phyloP scores from a whole-genome alignment of 2,888 invertebrate genomes.

The Cordilura impudica region DNA sequence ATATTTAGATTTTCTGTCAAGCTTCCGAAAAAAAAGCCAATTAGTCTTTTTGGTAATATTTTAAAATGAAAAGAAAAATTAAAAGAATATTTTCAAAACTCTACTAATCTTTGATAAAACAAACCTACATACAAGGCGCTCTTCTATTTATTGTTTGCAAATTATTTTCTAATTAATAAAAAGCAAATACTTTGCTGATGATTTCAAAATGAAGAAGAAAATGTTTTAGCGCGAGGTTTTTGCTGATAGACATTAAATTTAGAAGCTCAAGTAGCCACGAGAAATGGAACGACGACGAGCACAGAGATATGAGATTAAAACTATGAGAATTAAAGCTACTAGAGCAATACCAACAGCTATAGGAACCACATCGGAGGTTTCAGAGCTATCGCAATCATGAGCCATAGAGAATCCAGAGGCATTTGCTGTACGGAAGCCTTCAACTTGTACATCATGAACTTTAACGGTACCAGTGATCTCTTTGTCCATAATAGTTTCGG shows the following conservation, averaged over 20 bases:
- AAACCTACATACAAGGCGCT: neutral
- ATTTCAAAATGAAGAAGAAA: neutral
- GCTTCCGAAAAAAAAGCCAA: conserved; percentile 37
- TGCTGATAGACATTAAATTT: conserved; percentile 64
- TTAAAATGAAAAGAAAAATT: conserved; percentile 1
- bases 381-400: conserved; percentile 85
- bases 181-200: neutral
- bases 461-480: conserved; percentile 79
- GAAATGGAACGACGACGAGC: conserved; percentile 91
- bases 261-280: conserved; percentile 93
- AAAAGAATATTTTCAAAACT: conserved; percentile 1
- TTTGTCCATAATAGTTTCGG: conserved; percentile 68
- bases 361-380: conserved; percentile 94
- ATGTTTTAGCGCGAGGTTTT: conserved; percentile 31
- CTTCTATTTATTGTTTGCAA: neutral
- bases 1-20: conserved; percentile 4
- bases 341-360: conserved; percentile 97
- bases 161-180: neutral
- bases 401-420: conserved; percentile 83
- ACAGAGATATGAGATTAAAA: conserved; percentile 94
- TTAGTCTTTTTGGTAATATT: conserved; percentile 39
- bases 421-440: conserved; percentile 83
- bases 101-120: conserved; percentile 1
- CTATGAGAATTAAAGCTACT: conserved; percentile 92
- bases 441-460: conserved; percentile 83